Evolutionary conservation across 2,888 invertebrate species (phyloP), one percentile per base, ranked within the genome.

Genomic region (Heliconius cydno): DNA sequence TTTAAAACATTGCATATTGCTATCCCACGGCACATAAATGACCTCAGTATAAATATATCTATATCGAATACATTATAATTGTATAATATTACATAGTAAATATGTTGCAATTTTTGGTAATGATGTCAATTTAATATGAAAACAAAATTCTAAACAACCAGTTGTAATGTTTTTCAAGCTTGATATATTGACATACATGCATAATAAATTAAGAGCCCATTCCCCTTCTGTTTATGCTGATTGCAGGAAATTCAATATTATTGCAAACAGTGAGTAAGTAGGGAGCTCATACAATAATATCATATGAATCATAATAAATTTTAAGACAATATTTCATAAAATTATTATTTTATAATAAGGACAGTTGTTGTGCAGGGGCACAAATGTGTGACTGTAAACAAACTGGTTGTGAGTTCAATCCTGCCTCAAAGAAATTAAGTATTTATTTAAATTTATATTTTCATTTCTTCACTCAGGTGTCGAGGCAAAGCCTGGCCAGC

Each of bases 231-330:
- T 80, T 78, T 79, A 25, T 57, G 74, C 60, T 34, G 57, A 80
- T 68, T 38, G 46, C 80, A 82, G 80, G 82, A 81, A 81, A 81
- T 82, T 60, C 68, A 76, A 82, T 83, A 81, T 77, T 76, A 78
- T 78, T 70, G 70, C 70, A 80, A n/a, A 74, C 41, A 74, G 60
- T 78, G 60, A 74, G 57, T 74, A 46, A 63, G 60, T 75, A 38
- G 67, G 6, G 15, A 67, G 66, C 46, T 38, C 25, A 60, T 74
- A 66, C n/a, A 22, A 63, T 46, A 46, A 72, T 74, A 19, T 28
- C 12, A 25, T 74, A 63, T 63, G 75, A 75, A 65, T 75, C 65
- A 75, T 28, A 19, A 5, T 52, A 2, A 30, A 75, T 75, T 13
- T 63, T 19, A 66, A 25, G 19, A 65, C 28, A 65, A 41, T 70